Conservation (phyloP, 2,113 vertebrate species). For the Apus apus region DNA sequence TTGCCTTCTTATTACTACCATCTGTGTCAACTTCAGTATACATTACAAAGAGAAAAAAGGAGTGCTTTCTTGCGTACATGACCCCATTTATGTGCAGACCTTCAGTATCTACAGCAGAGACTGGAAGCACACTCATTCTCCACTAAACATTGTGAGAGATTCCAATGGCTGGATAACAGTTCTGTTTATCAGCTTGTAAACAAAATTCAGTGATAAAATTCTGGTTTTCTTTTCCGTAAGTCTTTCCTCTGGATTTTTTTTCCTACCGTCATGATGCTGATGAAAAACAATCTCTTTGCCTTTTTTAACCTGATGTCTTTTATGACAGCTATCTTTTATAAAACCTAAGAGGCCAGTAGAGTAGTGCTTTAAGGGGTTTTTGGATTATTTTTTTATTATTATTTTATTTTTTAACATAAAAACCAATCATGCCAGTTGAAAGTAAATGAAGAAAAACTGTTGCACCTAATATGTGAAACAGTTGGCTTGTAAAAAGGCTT, state of each 20-base stretch:
- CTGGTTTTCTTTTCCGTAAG: conserved; percentile 22
- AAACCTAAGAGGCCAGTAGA: conserved; percentile 12
- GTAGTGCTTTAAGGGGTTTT: conserved; percentile 1
- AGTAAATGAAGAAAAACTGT: not conserved
- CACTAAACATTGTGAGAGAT: conserved; percentile 1
- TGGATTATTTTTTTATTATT: too few relatives aligned
- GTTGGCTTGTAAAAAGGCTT: conserved; percentile 52
- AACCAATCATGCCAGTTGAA: conserved; percentile 7
- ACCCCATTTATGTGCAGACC: not conserved
- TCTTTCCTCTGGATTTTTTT: not conserved
- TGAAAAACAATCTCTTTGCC: conserved; percentile 53
- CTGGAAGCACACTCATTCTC: not conserved
- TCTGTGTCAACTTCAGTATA: conserved; percentile 66
- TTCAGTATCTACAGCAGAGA: not conserved
- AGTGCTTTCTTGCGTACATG: conserved; percentile 12
- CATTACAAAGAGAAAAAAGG: not conserved
- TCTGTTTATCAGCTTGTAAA: conserved; percentile 45
- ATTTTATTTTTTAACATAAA: not conserved
- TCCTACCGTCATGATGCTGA: not conserved
- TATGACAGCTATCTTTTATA: not conserved
- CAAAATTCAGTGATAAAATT: conserved; percentile 38
- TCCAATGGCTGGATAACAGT: conserved; percentile 12
- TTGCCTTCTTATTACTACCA: conserved; percentile 62
- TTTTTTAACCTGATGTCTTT: conserved; percentile 46
- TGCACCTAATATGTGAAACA: conserved; percentile 47